phyloP scores from a whole-genome alignment of 2,113 vertebrate species.

The Esox niger region DNA sequence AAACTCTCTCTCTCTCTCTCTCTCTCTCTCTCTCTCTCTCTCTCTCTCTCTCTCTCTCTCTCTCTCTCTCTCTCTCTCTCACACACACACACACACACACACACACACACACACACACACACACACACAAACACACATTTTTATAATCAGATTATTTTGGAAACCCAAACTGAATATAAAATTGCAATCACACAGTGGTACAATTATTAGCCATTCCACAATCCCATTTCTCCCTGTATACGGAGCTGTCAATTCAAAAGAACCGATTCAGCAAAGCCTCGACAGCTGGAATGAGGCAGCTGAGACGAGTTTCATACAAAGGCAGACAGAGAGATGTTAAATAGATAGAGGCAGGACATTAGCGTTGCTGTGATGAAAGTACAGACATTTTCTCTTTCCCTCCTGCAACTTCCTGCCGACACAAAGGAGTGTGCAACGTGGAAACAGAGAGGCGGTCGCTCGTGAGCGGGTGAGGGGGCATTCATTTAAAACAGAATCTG shows the following conservation, averaged over 20 bases:
- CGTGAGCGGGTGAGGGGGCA: not conserved
- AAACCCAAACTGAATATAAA: slow-evolving; percentile 63
- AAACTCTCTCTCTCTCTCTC: no score
- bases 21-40: no score
- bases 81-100: slow-evolving; percentile 1
- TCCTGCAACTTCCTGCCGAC: no score
- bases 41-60: slow-evolving; percentile 17
- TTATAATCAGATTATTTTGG: slow-evolving; percentile 61
- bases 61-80: not conserved
- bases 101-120: slow-evolving; percentile 18
- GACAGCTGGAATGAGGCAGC: not conserved
- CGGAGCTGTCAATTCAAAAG: not conserved
- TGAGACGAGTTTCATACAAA: not conserved
- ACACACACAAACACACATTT: slow-evolving; percentile 1
- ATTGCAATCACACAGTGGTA: slow-evolving; percentile 36
- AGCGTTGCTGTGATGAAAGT: no score
- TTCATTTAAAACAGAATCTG: slow-evolving; percentile 17
- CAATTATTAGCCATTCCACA: not conserved
- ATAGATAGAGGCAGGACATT: slow-evolving; percentile 7
- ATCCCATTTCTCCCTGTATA: not conserved
- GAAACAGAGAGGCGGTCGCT: slow-evolving; percentile 7
- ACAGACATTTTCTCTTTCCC: no score
- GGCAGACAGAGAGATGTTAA: slow-evolving; percentile 7
- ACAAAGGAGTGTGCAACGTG: not conserved
- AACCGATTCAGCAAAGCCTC: slow-evolving; percentile 1